Evolutionary conservation across 2,113 vertebrate genomes (phyloP).

Genomic region (Triplophysa dalaica): DNA sequence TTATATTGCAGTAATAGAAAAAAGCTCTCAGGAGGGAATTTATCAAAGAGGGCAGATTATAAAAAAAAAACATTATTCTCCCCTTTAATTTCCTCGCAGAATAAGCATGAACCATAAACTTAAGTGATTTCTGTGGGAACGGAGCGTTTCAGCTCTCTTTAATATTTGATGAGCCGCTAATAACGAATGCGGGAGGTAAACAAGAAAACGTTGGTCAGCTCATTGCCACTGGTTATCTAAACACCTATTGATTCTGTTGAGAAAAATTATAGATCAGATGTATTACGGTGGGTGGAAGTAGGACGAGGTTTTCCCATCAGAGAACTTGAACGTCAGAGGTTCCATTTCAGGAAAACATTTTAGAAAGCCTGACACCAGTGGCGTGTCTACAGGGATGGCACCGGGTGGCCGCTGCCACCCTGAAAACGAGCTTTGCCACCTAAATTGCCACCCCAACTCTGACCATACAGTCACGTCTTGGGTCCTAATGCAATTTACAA

Average conservation of each 20-base stretch:
- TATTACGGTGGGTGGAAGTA: background rate
- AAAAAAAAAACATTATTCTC: conserved; percentile 7
- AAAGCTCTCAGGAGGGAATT: conserved; percentile 14
- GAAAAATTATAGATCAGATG: background rate
- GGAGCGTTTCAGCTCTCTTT: conserved; percentile 27
- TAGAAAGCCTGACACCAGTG: too few species aligned
- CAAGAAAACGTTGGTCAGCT: background rate
- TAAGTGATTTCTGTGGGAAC: conserved; percentile 32
- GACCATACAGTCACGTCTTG: too few species aligned
- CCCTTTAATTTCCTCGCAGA: conserved; percentile 34
- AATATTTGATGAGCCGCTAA: conserved; percentile 45
- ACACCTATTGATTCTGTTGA: background rate
- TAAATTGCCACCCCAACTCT: too few species aligned
- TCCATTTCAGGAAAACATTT: background rate
- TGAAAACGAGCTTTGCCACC: too few species aligned
- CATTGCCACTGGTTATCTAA: conserved; percentile 8
- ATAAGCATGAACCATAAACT: conserved; percentile 29
- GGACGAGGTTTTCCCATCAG: background rate
- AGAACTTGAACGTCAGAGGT: background rate
- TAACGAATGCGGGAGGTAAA: background rate
- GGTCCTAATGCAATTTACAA: too few species aligned
- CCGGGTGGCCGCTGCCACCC: too few species aligned
- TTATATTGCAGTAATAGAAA: conserved; percentile 26
- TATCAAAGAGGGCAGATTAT: conserved; percentile 8
- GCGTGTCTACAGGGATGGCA: too few species aligned